phyloP scores from a whole-genome alignment of 2,797 vertebrate genomes.

The Gephyroberyx darwinii region DNA sequence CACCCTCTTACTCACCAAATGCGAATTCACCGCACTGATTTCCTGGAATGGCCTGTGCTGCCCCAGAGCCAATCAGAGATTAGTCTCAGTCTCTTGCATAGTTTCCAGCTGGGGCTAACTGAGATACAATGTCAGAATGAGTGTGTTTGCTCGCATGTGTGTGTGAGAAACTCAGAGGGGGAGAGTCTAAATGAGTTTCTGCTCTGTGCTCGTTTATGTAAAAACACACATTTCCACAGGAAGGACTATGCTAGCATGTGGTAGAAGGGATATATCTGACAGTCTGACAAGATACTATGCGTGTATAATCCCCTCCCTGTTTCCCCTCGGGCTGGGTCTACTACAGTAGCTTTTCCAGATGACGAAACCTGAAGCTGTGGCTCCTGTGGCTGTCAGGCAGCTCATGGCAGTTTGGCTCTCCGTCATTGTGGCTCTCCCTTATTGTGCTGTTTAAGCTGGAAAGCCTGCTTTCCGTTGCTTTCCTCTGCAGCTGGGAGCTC shows the following conservation, averaged over 20 bases:
- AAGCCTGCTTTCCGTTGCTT: constrained; percentile 23
- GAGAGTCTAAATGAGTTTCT: constrained; percentile 13
- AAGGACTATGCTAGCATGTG: constrained; percentile 25
- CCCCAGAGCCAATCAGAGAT: constrained; percentile 45
- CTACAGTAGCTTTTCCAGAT: constrained; percentile 74
- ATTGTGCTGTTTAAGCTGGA: constrained; percentile 53
- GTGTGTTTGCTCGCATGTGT: constrained; percentile 18
- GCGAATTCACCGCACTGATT: constrained; percentile 30
- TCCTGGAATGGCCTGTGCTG: constrained; percentile 38
- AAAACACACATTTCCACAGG: constrained; percentile 36
- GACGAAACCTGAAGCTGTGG: constrained; percentile 71
- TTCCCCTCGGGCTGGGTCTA: constrained; percentile 34
- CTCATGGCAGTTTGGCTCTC: constrained; percentile 64
- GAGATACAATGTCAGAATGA: constrained; percentile 32
- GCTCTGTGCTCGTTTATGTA: constrained; percentile 34
- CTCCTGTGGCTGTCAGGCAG: constrained; percentile 69
- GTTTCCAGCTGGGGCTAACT: constrained; percentile 56
- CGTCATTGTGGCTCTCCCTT: constrained; percentile 52
- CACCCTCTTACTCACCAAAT: constrained; percentile 40
- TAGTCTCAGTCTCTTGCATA: constrained; percentile 48
- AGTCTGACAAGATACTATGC: constrained; percentile 66
- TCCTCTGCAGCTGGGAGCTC: constrained; percentile 56
- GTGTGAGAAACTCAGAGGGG: constrained; percentile 2
- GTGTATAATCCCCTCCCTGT: constrained; percentile 54
- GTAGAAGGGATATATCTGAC: constrained; percentile 41